Base-by-base conservation (phyloP, 2,113 vertebrate genomes). In the Gobius niger region DNA sequence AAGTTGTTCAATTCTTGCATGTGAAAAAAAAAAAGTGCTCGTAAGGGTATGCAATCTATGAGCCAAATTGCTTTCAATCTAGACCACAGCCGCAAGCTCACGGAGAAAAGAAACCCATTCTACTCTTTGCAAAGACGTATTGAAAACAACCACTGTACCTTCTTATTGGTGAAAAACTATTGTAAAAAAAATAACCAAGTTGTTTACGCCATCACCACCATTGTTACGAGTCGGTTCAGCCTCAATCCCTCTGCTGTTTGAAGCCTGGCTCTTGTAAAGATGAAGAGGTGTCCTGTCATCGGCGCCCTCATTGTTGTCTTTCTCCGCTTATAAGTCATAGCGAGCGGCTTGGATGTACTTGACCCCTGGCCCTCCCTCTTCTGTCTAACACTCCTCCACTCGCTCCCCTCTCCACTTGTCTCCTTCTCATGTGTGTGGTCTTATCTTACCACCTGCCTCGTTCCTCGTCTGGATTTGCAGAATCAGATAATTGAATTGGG, bases 311-410 rank as follows among this genome's bases (percentile, higher is more conserved):
- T 83, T 90, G 82, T 86, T 85, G 79, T 85, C 63, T 63, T 78
- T 47, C 78, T 78, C 73, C 80, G 67, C 65, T 78, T 78, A 80
- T 79, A 85, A 86, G 89, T 88, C 86, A 89, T 83, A 75, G 82
- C 87, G 82, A 87, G 78, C 76, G 85, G 86, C 83, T 77, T 85
- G 81, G 75, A 89, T 89, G 82, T 82, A 84, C 87, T 87, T 89
- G 82, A 87, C 89, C 85, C 78, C 62, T 88, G 87, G 84, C 85
- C 89, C 67, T 67, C 70, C 85, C 79, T 61, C 82, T 42, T 77
- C 73, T 87, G 73, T 81, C 68, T 70, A n/a, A 15, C 61, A 77
- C 83, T 84, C 79, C 67, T 82, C 74, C 75, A 82, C 75, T 84
- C 67, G 52, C 81, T 53, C 64, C 75, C 59, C 67, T 77, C 50